A percentile compares a stretch with the other conserved stretches of the same genome.
These are phyloP conservation scores for Agonopterix arenella DNA, from an alignment of 2,888 invertebrate genomes.

Conservation along the genomic window DNA sequence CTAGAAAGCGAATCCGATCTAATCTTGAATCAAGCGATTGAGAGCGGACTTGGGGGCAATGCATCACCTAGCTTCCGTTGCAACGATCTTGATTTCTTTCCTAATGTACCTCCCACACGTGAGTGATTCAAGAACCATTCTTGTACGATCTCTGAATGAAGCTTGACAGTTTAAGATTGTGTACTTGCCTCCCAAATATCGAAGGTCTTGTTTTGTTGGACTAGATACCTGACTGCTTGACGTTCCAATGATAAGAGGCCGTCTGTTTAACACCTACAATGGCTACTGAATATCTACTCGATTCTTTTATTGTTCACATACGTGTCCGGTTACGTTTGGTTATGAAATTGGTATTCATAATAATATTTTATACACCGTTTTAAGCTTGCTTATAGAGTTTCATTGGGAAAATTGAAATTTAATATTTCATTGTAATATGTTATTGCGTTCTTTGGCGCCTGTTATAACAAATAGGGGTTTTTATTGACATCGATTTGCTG, in stretches of 20 bases:
- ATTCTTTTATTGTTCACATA: conserved; percentile 20
- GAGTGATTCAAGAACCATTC: conserved; percentile 41
- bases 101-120: conserved; percentile 65
- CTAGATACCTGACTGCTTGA: conserved; percentile 34
- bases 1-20: conserved; percentile 57
- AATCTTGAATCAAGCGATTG: conserved; percentile 62
- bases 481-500: no score
- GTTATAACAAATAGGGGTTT: no score
- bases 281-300: conserved; percentile 42
- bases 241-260: conserved; percentile 51
- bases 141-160: conserved; percentile 33
- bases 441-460: no score
- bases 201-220: conserved; percentile 30
- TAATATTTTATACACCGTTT: neutral
- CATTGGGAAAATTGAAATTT: no score
- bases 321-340: conserved; percentile 7
- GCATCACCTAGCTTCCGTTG: conserved; percentile 73
- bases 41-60: conserved; percentile 53
- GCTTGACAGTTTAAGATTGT: conserved; percentile 12
- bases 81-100: conserved; percentile 66
- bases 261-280: conserved; percentile 58
- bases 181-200: conserved; percentile 15
- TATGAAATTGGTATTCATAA: conserved; percentile 7
- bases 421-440: no score
- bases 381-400: neutral